Base-by-base conservation (phyloP, 1,140 invertebrate genomes). In the Aplysia californica region DNA sequence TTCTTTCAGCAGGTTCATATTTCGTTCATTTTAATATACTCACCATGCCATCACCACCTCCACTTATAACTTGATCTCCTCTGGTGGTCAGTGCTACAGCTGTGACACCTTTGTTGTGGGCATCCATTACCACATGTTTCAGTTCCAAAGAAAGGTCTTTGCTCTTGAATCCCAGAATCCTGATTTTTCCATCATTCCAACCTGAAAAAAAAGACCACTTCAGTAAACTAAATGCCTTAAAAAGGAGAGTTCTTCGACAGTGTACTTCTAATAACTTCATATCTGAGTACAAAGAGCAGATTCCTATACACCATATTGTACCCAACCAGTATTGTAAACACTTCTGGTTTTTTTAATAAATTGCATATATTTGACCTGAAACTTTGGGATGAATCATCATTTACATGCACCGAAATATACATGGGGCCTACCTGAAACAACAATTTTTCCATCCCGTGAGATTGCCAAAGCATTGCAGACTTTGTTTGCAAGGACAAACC, bases 401-500 rank as follows among this genome's bases (percentile, higher is more conserved):
- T n/a, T n/a, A n/a, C n/a, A n/a, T n/a, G n/a, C n/a, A n/a, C n/a
- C n/a, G n/a, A n/a, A n/a, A n/a, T n/a, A n/a, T n/a, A n/a, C n/a
- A n/a, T n/a, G n/a, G n/a, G n/a, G n/a, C 82, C 84, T 85, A 94
- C 94, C 94, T 18, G 93, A 93, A 33, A 96, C 90, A 79, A 97
- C 94, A 67, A 92, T 93, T 83, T 93, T 93, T 55, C 96, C 96
- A 88, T 97, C 94, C 41, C 91, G 90, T 1, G 94, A 91, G 86
- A 97, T 96, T 15, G 93, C 91, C 20, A 97, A 87, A 59, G 93
- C 92, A 21, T 95, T 94, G 84, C 96, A 97, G 15, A 93, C 93
- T 86, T 96, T 96, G 90, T 97, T 97, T 5, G 93, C 93, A 3
- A 97, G 94, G 75, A 92, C 92, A 71, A 97, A 95, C 41, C 96